Evolutionary conservation across 2,797 vertebrate genomes (phyloP), one percentile per base, ranked within the genome.

Genomic region (Lates japonicus): DNA sequence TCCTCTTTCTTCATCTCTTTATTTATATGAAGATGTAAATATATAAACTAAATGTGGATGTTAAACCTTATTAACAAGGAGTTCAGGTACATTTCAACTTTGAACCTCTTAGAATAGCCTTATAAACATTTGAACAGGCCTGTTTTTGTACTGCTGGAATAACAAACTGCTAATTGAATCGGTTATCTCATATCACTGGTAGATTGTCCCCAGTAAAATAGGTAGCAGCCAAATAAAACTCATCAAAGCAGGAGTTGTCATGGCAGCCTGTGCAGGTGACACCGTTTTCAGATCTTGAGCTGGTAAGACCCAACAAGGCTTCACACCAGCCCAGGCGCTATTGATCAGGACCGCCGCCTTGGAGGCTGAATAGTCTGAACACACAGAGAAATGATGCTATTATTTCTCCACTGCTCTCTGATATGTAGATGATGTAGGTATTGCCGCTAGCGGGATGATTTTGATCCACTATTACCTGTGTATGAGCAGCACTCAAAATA

Each of bases 301-400:
- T 37, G 12, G n/a, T 67, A 75, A 80, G n/a, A 59, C 13, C 61
- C 46, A 57, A 93, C 91, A 93, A 92, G 46, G 89, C 92, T 91
- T 94, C 91, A 89, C 87, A 90, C 88, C 93, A 88, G 90, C 79
- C 44, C 80, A 14, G 76, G 31, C 0, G 12, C 68, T 55, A 90
- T 91, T 93, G 91, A 95, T 95, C 58, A 20, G 29, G 60, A 65
- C 82, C 69, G 76, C 79, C 88, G 72, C 86, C 83, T 85, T 77
- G 73, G 55, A 54, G 60, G 68, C 84, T 94, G 88, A 94, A 93
- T 93, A 79, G 91, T 75, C 62, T 60, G 79, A 78, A 78, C 48
- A 62, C 44, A 64, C 44, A 29, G 49, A 73, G 49, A 84, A 75
- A 83, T 33, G 41, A 64, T 62, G 82, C 70, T 55, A 39, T 85